Evolutionary conservation across 1,140 invertebrate genomes (phyloP), one percentile per base, ranked within the genome.

Genomic region (Drosophila sproati): DNA sequence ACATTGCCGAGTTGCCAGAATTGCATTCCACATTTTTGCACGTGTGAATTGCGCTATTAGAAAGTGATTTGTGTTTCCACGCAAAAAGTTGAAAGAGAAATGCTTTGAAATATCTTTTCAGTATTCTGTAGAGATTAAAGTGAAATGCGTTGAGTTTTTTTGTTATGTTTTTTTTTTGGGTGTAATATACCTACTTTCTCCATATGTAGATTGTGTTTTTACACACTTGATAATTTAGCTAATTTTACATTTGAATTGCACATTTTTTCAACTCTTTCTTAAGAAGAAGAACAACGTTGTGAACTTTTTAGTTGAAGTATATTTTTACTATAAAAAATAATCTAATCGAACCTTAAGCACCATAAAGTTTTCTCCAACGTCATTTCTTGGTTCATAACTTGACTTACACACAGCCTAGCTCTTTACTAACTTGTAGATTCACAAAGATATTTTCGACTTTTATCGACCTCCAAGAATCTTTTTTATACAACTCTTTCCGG

Each of bases 21-120:
- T 54, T 31, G 55, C 63, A 60, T 67, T 66, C 50, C 37, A 37
- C 35, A 5, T 28, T 57, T 50, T 47, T 8, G 35, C 41, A 60
- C 57, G 57, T 60, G 57, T 63, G 37, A 62, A 62, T 31, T 63
- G 35, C 12, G 48, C 31, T 29, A 69, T 73, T 73, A 61, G 56
- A 69, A 69, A 73, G 64, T 69, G 71, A 61, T 73, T 67, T 59
- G 8, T 57, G 57, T 10, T 20, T 7, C 8, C 10, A 20, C 39
- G 3, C 54, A 41, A 39, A 56, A 6, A 45, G 39, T n/a, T 57
- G 41, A 8, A 57, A 45, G 39, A 12, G n/a, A 57, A 57, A 8
- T 32, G 39, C 39, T 28, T 56, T 34, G 31, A 52, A 6, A 34
- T 35, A 52, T 52, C 31, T 12, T 35, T 32, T 52, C 5, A 34